These are phyloP conservation scores for Cladopsammia gracilis DNA, from an alignment of 64 coral and sea anemone genomes.

Conservation along the genomic window DNA sequence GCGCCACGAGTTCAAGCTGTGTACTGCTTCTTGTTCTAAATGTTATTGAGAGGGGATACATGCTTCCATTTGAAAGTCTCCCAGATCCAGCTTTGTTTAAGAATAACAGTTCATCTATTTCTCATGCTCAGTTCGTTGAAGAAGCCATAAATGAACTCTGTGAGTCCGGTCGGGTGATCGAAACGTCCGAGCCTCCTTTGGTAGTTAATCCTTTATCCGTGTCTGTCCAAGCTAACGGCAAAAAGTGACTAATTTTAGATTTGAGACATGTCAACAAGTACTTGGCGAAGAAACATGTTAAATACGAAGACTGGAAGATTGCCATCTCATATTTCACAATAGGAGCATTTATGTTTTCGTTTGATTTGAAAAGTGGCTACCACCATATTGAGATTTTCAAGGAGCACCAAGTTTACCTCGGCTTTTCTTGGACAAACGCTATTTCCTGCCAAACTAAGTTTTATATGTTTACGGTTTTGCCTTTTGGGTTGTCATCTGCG, in stretches of 20 bases:
- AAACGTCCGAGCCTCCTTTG: background rate
- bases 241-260: slow-evolving; percentile 64
- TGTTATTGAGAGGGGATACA: slow-evolving; percentile 39
- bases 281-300: slow-evolving; percentile 21
- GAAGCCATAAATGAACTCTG: slow-evolving; percentile 33
- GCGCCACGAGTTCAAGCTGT: too few relatives aligned
- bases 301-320: slow-evolving; percentile 64
- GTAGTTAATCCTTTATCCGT: slow-evolving; percentile 61
- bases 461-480: slow-evolving; percentile 31
- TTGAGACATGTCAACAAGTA: slow-evolving; percentile 62
- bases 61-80: background rate
- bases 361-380: slow-evolving; percentile 35
- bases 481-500: slow-evolving; percentile 20
- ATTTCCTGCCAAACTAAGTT: background rate
- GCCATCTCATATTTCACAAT: background rate
- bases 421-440: background rate
- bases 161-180: background rate
- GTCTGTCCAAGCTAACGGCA: slow-evolving; percentile 18
- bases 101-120: slow-evolving; percentile 44
- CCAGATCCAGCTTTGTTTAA: background rate
- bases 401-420: background rate
- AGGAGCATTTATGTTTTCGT: slow-evolving; percentile 28
- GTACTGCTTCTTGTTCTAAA: slow-evolving; percentile 19
- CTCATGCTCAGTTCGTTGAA: slow-evolving; percentile 2
- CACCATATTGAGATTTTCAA: slow-evolving; percentile 26